phyloP scores from a whole-genome alignment of 2,113 vertebrate genomes.

The Stigmatopora argus region DNA sequence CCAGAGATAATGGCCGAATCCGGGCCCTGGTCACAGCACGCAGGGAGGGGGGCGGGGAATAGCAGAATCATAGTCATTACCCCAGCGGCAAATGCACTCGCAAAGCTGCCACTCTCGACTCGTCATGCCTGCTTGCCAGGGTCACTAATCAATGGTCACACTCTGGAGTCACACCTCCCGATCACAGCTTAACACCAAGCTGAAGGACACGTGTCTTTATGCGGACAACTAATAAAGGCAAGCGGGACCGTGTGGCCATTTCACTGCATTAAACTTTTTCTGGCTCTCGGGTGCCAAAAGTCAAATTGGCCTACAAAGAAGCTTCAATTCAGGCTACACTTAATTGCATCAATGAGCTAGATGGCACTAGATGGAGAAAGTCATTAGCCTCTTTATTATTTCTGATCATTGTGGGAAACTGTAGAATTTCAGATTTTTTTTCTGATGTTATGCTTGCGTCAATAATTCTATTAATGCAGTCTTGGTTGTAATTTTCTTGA shows the following conservation, averaged over 20 bases:
- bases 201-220: constrained; percentile 21
- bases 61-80: constrained; percentile 74
- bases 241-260: constrained; percentile 55
- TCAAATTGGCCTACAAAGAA: background rate
- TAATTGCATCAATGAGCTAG: too few species aligned
- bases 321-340: too few species aligned
- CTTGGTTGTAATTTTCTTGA: too few species aligned
- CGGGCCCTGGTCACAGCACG: constrained; percentile 72
- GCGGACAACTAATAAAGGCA: constrained; percentile 41
- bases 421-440: too few species aligned
- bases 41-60: constrained; percentile 58
- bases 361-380: too few species aligned
- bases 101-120: constrained; percentile 54
- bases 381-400: too few species aligned
- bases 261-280: constrained; percentile 34
- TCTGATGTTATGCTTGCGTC: too few species aligned
- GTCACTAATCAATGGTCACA: constrained; percentile 67
- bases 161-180: constrained; percentile 68
- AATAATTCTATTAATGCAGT: too few species aligned
- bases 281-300: background rate
- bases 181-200: constrained; percentile 63
- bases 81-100: constrained; percentile 67
- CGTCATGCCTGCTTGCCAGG: constrained; percentile 58
- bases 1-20: constrained; percentile 76
- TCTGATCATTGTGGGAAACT: too few species aligned